These are phyloP conservation scores for Leucophenga varia DNA, from an alignment of 1,140 invertebrate species.

Conservation along the genomic window DNA sequence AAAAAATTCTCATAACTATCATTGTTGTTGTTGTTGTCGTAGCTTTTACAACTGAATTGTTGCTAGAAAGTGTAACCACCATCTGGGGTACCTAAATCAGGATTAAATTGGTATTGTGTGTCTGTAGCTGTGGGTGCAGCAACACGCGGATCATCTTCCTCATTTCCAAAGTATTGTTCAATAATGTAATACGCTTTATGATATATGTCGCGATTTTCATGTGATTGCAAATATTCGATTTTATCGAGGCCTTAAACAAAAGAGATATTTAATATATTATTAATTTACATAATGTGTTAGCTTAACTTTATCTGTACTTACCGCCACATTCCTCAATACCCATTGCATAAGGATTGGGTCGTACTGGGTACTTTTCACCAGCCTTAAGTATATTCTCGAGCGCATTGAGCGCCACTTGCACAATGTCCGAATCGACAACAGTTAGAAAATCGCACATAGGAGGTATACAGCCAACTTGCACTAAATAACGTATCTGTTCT, in stretches of 20 bases:
- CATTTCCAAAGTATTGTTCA: slow-evolving; percentile 90
- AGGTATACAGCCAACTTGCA: slow-evolving; percentile 76
- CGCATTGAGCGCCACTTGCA: slow-evolving; percentile 96
- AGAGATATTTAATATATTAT: slow-evolving; percentile 4
- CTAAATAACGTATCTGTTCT: slow-evolving; percentile 82
- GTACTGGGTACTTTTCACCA: slow-evolving; percentile 77
- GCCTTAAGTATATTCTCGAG: slow-evolving; percentile 93
- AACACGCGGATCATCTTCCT: slow-evolving; percentile 83
- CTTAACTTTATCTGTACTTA: slow-evolving; percentile 57
- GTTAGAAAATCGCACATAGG: slow-evolving; percentile 93
- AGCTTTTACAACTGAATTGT: slow-evolving; percentile 8
- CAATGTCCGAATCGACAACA: slow-evolving; percentile 93
- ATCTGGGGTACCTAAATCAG: slow-evolving; percentile 73
- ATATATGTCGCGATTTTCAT: slow-evolving; percentile 95
- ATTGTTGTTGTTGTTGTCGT: slow-evolving; percentile 6
- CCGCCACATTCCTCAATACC: slow-evolving; percentile 95
- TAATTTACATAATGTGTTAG: neutral
- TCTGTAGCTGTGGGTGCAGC: slow-evolving; percentile 79
- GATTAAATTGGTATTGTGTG: slow-evolving; percentile 75
- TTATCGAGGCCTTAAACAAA: slow-evolving; percentile 83
- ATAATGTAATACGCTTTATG: slow-evolving; percentile 96
- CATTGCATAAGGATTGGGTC: slow-evolving; percentile 88
- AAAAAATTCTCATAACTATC: too few species aligned
- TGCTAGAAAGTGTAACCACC: slow-evolving; percentile 77
- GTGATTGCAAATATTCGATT: slow-evolving; percentile 95